Conservation (phyloP, 2,113 vertebrate genomes). For the Orycteropus afer region DNA sequence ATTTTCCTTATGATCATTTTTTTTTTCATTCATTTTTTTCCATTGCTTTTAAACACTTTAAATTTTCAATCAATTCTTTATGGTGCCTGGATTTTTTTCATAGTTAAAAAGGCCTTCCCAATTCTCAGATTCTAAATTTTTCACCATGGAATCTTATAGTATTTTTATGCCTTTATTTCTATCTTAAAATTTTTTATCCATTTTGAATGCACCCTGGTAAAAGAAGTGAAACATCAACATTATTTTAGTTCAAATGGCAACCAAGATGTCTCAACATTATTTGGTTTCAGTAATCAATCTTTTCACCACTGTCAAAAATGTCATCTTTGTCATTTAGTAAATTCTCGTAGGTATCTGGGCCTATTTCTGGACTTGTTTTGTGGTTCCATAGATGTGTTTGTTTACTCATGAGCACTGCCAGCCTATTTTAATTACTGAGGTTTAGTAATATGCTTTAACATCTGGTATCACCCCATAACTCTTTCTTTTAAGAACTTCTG, state of each 20-base stretch:
- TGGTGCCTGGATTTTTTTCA: neutral
- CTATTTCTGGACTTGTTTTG: neutral
- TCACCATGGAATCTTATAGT: neutral
- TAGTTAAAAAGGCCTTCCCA: neutral
- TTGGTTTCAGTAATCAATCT: neutral
- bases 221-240: neutral
- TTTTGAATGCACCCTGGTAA: neutral
- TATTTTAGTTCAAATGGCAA: neutral
- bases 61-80: conserved; percentile 14
- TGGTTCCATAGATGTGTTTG: neutral
- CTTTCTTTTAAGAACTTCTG: conserved; percentile 11
- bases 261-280: neutral
- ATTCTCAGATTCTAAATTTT: neutral
- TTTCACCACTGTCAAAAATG: neutral
- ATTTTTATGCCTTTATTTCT: neutral
- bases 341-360: neutral
- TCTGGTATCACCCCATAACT: neutral
- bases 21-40: neutral
- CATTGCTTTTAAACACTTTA: neutral
- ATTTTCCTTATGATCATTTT: neutral
- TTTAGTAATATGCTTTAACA: neutral
- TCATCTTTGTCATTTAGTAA: neutral
- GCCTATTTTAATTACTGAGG: neutral
- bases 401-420: neutral
- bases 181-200: neutral